A percentile compares a stretch with the other conserved stretches of the same genome.
These are phyloP conservation scores for Calliopsis andreniformis DNA, from an alignment of 1,140 invertebrate species.

Conservation along the genomic window DNA sequence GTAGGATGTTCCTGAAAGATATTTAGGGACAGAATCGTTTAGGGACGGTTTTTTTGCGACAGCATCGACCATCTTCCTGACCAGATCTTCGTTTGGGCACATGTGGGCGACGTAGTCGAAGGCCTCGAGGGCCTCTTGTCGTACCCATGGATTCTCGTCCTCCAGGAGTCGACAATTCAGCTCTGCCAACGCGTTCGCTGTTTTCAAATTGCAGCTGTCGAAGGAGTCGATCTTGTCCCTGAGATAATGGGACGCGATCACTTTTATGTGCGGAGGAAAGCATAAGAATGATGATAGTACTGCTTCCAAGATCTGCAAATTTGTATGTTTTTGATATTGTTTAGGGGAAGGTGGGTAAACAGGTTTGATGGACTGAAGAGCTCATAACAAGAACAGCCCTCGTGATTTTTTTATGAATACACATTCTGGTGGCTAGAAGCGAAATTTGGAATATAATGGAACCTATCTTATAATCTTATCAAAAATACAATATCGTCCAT, in stretches of 20 bases:
- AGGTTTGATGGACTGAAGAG: too few species aligned
- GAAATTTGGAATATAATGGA: too few species aligned
- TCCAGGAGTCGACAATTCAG: conserved; percentile 67
- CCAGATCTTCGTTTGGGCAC: conserved; percentile 64
- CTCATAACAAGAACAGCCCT: too few species aligned
- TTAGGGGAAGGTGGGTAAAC: too few species aligned
- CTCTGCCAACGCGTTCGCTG: conserved; percentile 52
- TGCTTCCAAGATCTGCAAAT: conserved; percentile 67
- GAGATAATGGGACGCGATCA: conserved; percentile 67
- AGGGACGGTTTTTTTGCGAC: conserved; percentile 55
- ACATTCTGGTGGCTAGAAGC: too few species aligned
- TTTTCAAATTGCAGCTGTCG: conserved; percentile 6
- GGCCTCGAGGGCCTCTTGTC: conserved; percentile 71
- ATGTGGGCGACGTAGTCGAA: conserved; percentile 69
- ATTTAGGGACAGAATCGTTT: conserved; percentile 63
- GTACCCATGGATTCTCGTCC: conserved; percentile 66
- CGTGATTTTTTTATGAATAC: too few species aligned
- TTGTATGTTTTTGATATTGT: neutral
- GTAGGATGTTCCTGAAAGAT: conserved; percentile 59
- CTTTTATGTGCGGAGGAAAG: conserved; percentile 49
- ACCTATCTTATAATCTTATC: too few species aligned
- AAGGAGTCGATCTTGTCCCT: conserved; percentile 42
- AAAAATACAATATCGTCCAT: too few species aligned
- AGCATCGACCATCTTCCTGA: conserved; percentile 60
- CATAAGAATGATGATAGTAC: conserved; percentile 52